Conservation (phyloP, 2,113 vertebrate genomes). For the Lanius ludovicianus region DNA sequence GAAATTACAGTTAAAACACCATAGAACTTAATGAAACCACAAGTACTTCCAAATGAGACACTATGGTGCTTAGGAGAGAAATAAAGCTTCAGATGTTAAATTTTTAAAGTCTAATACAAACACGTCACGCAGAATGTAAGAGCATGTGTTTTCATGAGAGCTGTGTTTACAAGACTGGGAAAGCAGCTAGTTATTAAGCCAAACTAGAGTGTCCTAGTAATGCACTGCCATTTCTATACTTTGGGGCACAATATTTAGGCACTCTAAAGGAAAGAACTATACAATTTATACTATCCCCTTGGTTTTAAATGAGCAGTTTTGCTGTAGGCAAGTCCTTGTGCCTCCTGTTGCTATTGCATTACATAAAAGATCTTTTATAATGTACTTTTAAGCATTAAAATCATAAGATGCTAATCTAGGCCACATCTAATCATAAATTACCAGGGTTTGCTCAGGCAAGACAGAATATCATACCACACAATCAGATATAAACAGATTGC, state of each 20-base stretch:
- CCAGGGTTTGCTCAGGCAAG: constrained; percentile 22
- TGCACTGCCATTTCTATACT: not conserved
- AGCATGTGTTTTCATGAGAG: not conserved
- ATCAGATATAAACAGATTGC: constrained; percentile 41
- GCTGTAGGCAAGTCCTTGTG: not conserved
- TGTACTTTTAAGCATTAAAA: constrained; percentile 6
- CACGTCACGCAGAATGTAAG: not conserved
- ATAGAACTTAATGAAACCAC: not conserved
- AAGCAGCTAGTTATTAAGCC: not conserved
- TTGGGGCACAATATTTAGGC: not conserved
- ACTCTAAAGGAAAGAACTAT: not conserved
- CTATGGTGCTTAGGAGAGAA: not conserved
- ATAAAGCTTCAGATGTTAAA: not conserved
- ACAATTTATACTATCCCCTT: not conserved
- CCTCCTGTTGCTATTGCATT: not conserved
- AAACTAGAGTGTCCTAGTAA: not conserved
- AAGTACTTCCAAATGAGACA: not conserved
- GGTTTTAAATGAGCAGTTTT: not conserved
- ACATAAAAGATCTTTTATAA: constrained; percentile 29
- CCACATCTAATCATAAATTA: constrained; percentile 50
- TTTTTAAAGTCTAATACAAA: not conserved
- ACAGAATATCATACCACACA: constrained; percentile 16
- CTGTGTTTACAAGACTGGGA: not conserved
- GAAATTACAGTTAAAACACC: not conserved
- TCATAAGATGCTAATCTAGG: constrained; percentile 30